Evolutionary conservation across 2,797 vertebrate species (phyloP), one percentile per base, ranked within the genome.

Genomic region (Amazona ochrocephala): DNA sequence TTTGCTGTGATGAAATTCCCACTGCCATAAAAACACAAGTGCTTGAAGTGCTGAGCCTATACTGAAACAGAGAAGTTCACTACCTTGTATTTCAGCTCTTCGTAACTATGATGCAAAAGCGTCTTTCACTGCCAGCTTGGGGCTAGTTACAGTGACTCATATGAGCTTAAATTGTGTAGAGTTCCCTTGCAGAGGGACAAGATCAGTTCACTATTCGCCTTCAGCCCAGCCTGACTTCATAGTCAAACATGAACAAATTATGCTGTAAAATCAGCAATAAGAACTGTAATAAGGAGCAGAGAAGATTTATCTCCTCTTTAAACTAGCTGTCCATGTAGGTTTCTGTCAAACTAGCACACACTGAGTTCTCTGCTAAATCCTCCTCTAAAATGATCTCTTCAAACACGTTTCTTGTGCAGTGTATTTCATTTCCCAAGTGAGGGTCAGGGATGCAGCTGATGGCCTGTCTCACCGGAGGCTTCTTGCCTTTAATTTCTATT

Each of bases 251-350:
- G 16, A 94, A 88, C 48, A 87, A 95, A 94, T 82, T 83, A 77
- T 19, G 32, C 61, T 75, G 58, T 78, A 95, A 95, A 95, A 93
- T 76, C 51, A 61, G 70, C 37, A 92, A 20, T 54, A 77, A 84
- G 75, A 80, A 73, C 51, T 68, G 42, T 73, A 95, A 84, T 89
- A 88, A 91, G 74, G 32, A 65, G 18, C 44, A 70, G 42, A 61
- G 45, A 92, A 94, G 80, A 92, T 95, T 92, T 93, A 95, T 68
- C 82, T 41, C 42, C 65, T 80, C 90, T 89, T 92, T 87, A 94
- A 94, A 94, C 85, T 65, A 78, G 65, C 68, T 84, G 81, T 61
- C 77, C 75, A 37, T 22, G 62, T 45, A 84, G 41, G 45, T 58
- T 74, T 96, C 79, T 61, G 47, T 86, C 0, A 3, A 88, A 86